Conservation (phyloP, 2,797 vertebrate species). For the Limosa lapponica region DNA sequence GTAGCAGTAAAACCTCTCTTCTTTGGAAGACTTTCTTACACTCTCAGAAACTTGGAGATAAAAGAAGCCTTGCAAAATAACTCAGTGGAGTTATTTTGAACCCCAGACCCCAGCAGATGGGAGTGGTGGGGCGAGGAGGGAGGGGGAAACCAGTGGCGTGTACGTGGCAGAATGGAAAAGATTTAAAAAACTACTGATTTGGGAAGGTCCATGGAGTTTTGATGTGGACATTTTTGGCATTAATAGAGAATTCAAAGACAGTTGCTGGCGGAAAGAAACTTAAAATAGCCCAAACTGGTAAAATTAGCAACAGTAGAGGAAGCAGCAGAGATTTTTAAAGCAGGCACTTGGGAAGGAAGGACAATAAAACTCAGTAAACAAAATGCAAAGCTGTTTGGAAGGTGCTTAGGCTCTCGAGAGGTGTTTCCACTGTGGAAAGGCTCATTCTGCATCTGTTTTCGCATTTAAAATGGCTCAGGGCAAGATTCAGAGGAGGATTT, state of each 20-base stretch:
- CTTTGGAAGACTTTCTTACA: neutral
- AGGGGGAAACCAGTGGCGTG: neutral
- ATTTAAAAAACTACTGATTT: neutral
- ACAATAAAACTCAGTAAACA: slow-evolving; percentile 50
- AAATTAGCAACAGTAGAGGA: slow-evolving; percentile 36
- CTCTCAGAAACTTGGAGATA: neutral
- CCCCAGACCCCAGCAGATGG: neutral
- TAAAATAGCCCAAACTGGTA: slow-evolving; percentile 31
- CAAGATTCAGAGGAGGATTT: neutral
- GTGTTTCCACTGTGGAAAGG: neutral
- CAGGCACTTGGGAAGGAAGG: neutral
- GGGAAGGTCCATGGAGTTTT: neutral
- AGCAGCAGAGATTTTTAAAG: slow-evolving; percentile 32
- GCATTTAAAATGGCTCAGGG: neutral
- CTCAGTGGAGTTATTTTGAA: neutral
- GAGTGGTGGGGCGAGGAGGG: neutral
- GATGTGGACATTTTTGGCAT: neutral
- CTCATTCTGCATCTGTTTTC: slow-evolving; percentile 47
- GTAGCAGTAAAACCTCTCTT: neutral
- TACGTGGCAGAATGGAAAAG: neutral
- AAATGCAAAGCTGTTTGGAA: slow-evolving; percentile 13
- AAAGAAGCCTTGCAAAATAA: neutral
- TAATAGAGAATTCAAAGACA: neutral
- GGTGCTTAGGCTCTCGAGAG: slow-evolving; percentile 19
- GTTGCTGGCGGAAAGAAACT: neutral